These are phyloP conservation scores for Zaprionus africanus DNA, from an alignment of 1,140 invertebrate species.

Conservation along the genomic window DNA sequence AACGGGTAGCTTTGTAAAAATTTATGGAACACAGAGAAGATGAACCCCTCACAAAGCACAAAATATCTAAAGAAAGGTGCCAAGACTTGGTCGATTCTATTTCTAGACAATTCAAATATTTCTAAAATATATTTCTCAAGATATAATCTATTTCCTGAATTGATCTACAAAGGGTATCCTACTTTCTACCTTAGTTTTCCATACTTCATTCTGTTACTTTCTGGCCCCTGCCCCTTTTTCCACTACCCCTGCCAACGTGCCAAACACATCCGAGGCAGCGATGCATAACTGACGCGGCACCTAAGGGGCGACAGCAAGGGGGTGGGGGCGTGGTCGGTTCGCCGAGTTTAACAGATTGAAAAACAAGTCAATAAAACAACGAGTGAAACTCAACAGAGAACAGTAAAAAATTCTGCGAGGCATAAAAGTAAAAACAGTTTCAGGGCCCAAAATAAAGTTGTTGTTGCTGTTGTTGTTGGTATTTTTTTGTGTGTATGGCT, in stretches of 20 bases:
- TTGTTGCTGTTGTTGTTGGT: background rate
- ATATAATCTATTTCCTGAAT: no score
- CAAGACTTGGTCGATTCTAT: no score
- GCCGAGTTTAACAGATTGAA: conserved; percentile 63
- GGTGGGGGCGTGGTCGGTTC: conserved; percentile 45
- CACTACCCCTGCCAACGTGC: conserved; percentile 16
- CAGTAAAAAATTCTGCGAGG: conserved; percentile 4
- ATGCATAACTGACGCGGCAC: conserved; percentile 63
- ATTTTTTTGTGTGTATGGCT: background rate
- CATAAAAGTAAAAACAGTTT: background rate
- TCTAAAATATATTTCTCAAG: no score
- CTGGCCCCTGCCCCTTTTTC: background rate
- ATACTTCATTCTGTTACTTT: background rate
- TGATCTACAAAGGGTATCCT: background rate
- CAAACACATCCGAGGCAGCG: conserved; percentile 52
- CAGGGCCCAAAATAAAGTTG: background rate
- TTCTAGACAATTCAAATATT: no score
- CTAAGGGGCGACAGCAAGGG: conserved; percentile 31
- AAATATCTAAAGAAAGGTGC: no score
- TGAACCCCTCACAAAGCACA: no score
- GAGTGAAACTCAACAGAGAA: conserved; percentile 15
- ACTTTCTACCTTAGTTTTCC: background rate
- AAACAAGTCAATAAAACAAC: conserved; percentile 54
- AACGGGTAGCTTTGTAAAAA: no score
- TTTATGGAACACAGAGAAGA: no score